Conservation (phyloP, 2,888 invertebrate species). For the Cryptops parisi region DNA sequence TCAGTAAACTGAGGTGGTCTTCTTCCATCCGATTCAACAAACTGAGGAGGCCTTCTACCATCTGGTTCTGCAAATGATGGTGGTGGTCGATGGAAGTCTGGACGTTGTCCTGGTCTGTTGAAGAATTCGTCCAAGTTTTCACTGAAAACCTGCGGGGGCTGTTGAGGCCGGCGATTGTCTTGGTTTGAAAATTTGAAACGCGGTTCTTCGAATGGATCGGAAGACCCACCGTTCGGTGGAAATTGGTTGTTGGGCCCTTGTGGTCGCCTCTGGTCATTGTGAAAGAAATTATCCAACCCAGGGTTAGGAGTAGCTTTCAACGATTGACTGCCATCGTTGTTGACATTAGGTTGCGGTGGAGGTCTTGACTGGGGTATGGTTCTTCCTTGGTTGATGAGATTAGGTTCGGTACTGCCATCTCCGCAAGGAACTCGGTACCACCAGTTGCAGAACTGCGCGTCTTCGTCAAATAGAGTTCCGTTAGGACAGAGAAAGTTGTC, state of each 20-base stretch:
- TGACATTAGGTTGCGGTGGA: background rate
- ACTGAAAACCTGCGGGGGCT: conserved; percentile 1
- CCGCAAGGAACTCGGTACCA: conserved; percentile 13
- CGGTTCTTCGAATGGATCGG: background rate
- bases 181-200: background rate
- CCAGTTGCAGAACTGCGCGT: conserved; percentile 12
- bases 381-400: conserved; percentile 9
- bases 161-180: background rate
- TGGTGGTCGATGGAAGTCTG: background rate
- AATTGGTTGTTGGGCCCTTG: background rate
- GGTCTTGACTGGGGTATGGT: background rate
- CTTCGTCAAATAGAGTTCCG: conserved; percentile 11
- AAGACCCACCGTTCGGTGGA: background rate
- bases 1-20: background rate
- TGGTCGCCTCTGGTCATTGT: background rate
- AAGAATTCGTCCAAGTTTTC: conserved; percentile 11
- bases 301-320: background rate
- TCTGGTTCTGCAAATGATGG: background rate
- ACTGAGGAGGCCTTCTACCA: background rate
- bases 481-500: conserved; percentile 12
- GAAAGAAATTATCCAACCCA: background rate
- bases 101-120: background rate
- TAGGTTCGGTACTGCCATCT: background rate
- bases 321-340: background rate
- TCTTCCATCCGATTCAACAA: background rate